Conservation (phyloP, 2,797 vertebrate species). For the Rhynchotus rufescens region DNA sequence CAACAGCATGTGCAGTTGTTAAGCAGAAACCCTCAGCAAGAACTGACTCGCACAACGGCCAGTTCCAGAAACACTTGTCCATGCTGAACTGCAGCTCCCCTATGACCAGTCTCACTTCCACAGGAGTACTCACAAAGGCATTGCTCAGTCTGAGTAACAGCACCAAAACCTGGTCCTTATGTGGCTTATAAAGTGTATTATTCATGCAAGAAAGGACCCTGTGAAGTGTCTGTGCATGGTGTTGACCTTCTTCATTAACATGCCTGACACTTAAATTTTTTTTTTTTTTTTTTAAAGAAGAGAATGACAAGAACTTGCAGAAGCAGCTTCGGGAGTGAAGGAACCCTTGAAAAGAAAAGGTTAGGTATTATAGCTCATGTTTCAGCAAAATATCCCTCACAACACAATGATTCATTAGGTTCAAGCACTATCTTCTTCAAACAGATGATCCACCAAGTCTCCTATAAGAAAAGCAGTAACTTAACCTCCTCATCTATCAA, state of each 20-base stretch:
- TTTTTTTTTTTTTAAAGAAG: too few species aligned
- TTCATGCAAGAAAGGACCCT: neutral
- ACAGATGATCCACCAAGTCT: neutral
- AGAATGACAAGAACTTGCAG: conserved; percentile 15
- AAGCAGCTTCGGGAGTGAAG: neutral
- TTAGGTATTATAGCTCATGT: neutral
- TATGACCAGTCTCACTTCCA: neutral
- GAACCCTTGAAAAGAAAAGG: neutral
- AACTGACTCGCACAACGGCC: neutral
- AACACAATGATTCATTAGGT: neutral
- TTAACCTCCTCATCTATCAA: neutral
- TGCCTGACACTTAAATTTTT: neutral
- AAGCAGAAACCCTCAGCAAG: neutral
- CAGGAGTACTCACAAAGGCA: neutral
- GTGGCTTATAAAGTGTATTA: neutral
- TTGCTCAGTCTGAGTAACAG: neutral
- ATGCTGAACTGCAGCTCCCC: neutral
- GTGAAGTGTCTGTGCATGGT: neutral
- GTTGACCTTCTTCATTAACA: neutral
- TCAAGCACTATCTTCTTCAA: neutral
- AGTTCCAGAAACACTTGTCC: neutral
- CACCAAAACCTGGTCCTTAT: neutral
- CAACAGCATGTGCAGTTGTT: neutral
- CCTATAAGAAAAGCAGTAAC: neutral
- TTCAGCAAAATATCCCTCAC: conserved; percentile 20